Base-by-base conservation (phyloP, 2,797 vertebrate genomes). In the Coracias cyanogaster region DNA sequence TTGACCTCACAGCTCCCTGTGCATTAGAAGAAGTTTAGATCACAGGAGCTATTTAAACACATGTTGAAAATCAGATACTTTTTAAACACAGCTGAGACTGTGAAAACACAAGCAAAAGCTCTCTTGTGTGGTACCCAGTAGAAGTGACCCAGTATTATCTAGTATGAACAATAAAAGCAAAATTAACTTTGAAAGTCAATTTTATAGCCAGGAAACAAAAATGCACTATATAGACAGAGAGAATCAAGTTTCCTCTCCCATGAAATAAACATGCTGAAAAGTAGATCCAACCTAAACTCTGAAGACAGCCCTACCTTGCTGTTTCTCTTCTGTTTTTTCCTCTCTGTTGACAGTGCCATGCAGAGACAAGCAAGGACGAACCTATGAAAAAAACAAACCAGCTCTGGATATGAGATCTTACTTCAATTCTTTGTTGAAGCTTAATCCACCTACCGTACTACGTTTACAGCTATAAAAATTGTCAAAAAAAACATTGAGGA, bases 291-390 rank as follows among this genome's bases (percentile, higher is more conserved):
- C 39, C 67, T 54, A 41, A 82, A 45, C 18, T 58, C 60, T 49
- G 11, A 26, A 80, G 39, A 31, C 14, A 88, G 10, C 15, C 73
- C 28, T 93, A 98, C 97, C 97, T 87, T 94, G 94, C 46, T 95
- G 92, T 14, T 82, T 92, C 49, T 87, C 89, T 39, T 81, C 54
- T 28, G n/a, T 9, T 25, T 91, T 94, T 74, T 82, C 55, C 2
- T 95, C 89, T 85, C 39, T 83, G 17, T 89, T 72, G 35, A 98
- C 66, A 6, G 77, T 91, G 43, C 98, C 98, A 91, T 98, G 96
- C 58, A 98, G 73, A 87, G 54, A 96, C 86, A 98, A 96, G 77
- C 98, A 98, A 65, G 98, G 98, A 60, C 78, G 98, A 87, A 95
- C 98, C 98, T 98, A 70, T 12, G n/a, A 86, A 94, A 78, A 93